Conservation (phyloP, 2,113 vertebrate genomes). For the Zootoca vivipara region DNA sequence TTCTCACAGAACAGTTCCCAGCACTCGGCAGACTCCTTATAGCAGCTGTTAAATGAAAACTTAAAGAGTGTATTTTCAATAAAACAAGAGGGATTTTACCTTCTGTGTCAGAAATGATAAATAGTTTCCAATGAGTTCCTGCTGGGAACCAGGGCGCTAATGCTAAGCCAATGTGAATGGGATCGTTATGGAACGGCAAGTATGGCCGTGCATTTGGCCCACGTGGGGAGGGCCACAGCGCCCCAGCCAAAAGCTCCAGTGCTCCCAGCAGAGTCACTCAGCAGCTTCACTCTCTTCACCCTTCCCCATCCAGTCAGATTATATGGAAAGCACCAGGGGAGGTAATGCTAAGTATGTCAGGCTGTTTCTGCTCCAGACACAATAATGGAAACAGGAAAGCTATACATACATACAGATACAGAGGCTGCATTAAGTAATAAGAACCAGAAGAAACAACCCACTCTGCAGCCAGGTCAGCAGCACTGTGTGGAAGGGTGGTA, state of each 20-base stretch:
- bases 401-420: not conserved
- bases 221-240: not conserved
- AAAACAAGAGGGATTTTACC: conserved; percentile 55
- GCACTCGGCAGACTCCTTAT: conserved; percentile 17
- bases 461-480: not conserved
- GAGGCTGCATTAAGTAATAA: not conserved
- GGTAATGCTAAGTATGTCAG: not conserved
- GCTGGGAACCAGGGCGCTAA: conserved; percentile 27
- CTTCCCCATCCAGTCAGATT: not conserved
- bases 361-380: not conserved
- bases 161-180: conserved; percentile 30
- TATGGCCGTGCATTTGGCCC: not conserved
- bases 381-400: not conserved
- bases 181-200: not conserved
- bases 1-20: conserved; percentile 30
- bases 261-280: not conserved
- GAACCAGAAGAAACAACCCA: not conserved
- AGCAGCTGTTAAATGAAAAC: conserved; percentile 38
- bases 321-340: not conserved
- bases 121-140: conserved; percentile 61
- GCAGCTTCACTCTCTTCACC: fast-evolving
- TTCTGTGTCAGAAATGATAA: conserved; percentile 56
- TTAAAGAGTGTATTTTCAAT: conserved; percentile 37
- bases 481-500: not conserved
- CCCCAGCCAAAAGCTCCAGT: not conserved